Base-by-base conservation (phyloP, 2,113 vertebrate genomes). In the Amblyopsis rosae region DNA sequence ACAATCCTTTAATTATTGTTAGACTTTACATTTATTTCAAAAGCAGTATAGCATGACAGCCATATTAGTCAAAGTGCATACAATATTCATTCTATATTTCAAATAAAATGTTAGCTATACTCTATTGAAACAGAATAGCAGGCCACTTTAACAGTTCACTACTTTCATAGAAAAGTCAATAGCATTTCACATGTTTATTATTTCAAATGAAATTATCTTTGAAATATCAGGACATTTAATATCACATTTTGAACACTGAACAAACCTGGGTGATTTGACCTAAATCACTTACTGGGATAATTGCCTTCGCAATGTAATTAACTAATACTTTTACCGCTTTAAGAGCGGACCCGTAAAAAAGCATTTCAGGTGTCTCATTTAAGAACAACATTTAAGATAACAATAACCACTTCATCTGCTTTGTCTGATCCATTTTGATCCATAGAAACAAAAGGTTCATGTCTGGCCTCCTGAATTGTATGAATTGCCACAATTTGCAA, bases 351-450 rank as follows among this genome's bases (percentile, higher is more conserved):
- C 26, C 67, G 57, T 9, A 70, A 49, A 5, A 26, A 12, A 26
- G 6, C n/a, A 17, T 54, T 16, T n/a, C 51, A 54, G 7, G n/a
- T 19, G 41, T 71, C 71, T 65, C 11, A 62, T 32, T 13, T 54
- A 58, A 72, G 80, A 72, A 11, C 32, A 59, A 50, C 26, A 17
- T 53, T 67, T 62, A 79, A 63, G 15, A 61, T 26, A 3, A 26
- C 26, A 26, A 26, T 26, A 26, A 26, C 60, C 70, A 67, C 57
- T 67, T 86, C 65, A 85, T 86, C 80, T 49, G 72, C 81, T 89
- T 82, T 79, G 86, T 82, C 73, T 84, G 70, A 88, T 82, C 75
- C 72, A 41, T 63, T 26, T 51, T 79, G 12, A 65, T 70, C 48
- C 12, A 55, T 59, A 50, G 47, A 70, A 17, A 79, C 11, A 75